Percentiles rank a stretch among this genome's conserved stretches.
Evolutionary conservation across 2,888 invertebrate species (phyloP).

Genomic region (Ennomos quercinarius): DNA sequence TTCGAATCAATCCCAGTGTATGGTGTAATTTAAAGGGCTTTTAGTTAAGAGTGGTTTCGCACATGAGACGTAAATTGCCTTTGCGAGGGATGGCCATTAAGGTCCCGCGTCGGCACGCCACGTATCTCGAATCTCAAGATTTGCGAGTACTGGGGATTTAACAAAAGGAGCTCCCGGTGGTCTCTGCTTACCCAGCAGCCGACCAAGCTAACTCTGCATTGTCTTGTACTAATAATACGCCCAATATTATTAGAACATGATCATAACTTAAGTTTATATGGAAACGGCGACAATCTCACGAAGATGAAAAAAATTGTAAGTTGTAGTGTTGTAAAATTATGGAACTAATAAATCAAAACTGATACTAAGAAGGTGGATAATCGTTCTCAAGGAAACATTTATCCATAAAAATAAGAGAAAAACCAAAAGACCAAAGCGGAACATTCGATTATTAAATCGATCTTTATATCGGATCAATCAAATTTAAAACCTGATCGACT

Average conservation of each 20-base stretch:
- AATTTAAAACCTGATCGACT: conserved; percentile 83
- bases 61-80: conserved; percentile 83
- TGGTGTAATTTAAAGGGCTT: conserved; percentile 81
- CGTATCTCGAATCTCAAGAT: conserved; percentile 81
- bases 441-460: conserved; percentile 82
- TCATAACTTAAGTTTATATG: conserved; percentile 36
- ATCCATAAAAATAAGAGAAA: conserved; percentile 74
- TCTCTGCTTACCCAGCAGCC: conserved; percentile 65
- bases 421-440: conserved; percentile 69
- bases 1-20: conserved; percentile 78
- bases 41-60: conserved; percentile 83
- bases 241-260: conserved; percentile 1
- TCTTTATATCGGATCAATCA: conserved; percentile 85
- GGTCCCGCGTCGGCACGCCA: conserved; percentile 74
- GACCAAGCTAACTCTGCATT: conserved; percentile 61
- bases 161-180: conserved; percentile 81
- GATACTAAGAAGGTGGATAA: conserved; percentile 65
- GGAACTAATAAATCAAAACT: conserved; percentile 64
- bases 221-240: conserved; percentile 48
- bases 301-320: conserved; percentile 43
- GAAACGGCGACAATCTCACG: conserved; percentile 33
- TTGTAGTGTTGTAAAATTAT: conserved; percentile 54
- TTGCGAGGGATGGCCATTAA: conserved; percentile 78
- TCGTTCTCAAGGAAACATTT: conserved; percentile 71
- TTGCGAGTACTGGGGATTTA: conserved; percentile 74